Conservation (phyloP, 2,113 vertebrate genomes). For the Ifrita kowaldi region DNA sequence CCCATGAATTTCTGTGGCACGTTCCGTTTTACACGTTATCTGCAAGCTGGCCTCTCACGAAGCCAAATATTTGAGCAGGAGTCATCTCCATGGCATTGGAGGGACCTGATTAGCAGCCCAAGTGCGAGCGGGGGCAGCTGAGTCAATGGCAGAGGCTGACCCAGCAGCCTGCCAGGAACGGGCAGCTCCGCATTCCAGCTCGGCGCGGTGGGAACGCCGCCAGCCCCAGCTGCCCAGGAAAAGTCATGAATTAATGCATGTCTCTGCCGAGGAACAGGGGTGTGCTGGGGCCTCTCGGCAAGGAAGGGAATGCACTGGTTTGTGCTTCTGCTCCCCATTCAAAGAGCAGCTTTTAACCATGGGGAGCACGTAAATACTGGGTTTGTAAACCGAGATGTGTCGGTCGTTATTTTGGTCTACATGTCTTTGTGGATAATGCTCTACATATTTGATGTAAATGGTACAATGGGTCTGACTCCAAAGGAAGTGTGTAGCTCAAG, state of each 20-base stretch:
- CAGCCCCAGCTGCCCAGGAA: constrained; percentile 33
- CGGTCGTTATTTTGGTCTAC: neutral
- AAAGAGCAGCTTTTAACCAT: neutral
- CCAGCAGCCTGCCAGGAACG: constrained; percentile 18
- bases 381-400: neutral
- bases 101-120: neutral
- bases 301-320: neutral
- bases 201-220: neutral
- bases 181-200: constrained; percentile 14
- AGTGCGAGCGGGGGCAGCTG: neutral
- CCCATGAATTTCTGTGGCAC: neutral
- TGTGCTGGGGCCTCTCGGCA: neutral
- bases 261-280: neutral
- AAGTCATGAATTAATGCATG: neutral
- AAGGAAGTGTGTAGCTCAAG: neutral
- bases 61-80: neutral
- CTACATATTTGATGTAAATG: neutral
- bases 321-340: neutral
- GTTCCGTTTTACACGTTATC: accelerated
- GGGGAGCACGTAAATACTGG: neutral
- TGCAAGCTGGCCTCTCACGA: neutral
- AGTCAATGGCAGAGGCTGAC: neutral
- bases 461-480: neutral
- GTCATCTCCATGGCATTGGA: neutral
- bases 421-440: neutral